phyloP scores from a whole-genome alignment of 1,140 invertebrate genomes.

The Macrocentrus cingulum region DNA sequence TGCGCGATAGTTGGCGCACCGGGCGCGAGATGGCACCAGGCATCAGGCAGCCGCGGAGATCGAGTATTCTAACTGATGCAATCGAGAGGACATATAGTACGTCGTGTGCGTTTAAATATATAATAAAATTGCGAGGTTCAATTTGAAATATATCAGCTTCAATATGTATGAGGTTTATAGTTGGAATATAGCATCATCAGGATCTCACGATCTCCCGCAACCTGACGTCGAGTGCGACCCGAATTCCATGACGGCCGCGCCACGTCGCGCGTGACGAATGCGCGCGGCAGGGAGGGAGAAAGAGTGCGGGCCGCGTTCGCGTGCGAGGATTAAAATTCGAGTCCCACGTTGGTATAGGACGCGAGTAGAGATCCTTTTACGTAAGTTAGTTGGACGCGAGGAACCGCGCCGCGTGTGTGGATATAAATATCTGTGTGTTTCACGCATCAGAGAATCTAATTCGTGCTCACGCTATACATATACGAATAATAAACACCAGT shows the following conservation, averaged over 20 bases:
- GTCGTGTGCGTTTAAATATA: too few species aligned
- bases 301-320: conserved; percentile 41
- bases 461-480: background rate
- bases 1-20: too few species aligned
- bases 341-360: conserved; percentile 46
- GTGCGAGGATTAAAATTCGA: conserved; percentile 51
- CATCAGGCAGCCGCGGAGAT: background rate
- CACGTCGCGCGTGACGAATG: conserved; percentile 42
- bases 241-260: conserved; percentile 37
- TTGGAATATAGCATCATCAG: too few species aligned
- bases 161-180: background rate
- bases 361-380: conserved; percentile 41
- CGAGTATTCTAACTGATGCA: background rate
- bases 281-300: conserved; percentile 16
- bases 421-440: background rate
- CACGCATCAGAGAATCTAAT: conserved; percentile 13
- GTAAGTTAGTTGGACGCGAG: conserved; percentile 25
- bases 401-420: background rate
- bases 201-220: conserved; percentile 8
- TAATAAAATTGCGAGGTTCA: background rate
- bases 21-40: background rate
- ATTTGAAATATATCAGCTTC: background rate
- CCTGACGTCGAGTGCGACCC: conserved; percentile 36
- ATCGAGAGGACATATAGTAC: background rate
- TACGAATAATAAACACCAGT: too few species aligned